Conservation (phyloP, 2,113 vertebrate genomes). For the Hepsetus odoe region DNA sequence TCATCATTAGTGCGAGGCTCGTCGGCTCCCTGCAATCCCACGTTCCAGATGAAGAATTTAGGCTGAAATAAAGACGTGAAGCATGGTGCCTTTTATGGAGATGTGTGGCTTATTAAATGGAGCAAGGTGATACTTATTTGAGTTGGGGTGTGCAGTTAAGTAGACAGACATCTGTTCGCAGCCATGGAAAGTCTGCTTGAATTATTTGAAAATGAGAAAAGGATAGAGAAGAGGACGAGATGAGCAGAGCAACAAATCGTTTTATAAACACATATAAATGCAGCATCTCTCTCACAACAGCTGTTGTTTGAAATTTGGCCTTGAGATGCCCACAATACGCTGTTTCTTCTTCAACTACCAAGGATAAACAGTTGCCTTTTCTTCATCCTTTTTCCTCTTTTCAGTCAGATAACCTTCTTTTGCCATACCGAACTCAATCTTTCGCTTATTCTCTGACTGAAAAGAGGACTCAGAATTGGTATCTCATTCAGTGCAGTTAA, state of each 20-base stretch:
- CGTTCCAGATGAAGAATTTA: conserved; percentile 19
- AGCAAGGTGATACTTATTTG: background rate
- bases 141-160: background rate
- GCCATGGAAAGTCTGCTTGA: background rate
- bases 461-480: conserved; percentile 61
- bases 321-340: conserved; percentile 68
- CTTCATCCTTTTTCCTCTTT: conserved; percentile 51
- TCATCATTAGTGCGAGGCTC: conserved; percentile 48
- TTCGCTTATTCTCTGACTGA: conserved; percentile 63
- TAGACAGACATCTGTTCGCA: background rate
- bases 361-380: conserved; percentile 62
- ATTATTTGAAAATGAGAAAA: background rate
- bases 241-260: conserved; percentile 45
- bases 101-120: background rate
- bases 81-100: background rate
- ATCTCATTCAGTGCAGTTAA: conserved; percentile 62
- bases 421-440: conserved; percentile 72
- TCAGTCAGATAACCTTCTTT: conserved; percentile 64
- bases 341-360: conserved; percentile 60
- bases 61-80: conserved; percentile 5
- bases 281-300: conserved; percentile 42
- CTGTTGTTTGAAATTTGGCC: conserved; percentile 67
- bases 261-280: conserved; percentile 46
- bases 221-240: background rate
- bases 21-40: conserved; percentile 26